Evolutionary conservation across 2,888 invertebrate genomes (phyloP), one percentile per base, ranked within the genome.

Genomic region (Periphyllus acericola): DNA sequence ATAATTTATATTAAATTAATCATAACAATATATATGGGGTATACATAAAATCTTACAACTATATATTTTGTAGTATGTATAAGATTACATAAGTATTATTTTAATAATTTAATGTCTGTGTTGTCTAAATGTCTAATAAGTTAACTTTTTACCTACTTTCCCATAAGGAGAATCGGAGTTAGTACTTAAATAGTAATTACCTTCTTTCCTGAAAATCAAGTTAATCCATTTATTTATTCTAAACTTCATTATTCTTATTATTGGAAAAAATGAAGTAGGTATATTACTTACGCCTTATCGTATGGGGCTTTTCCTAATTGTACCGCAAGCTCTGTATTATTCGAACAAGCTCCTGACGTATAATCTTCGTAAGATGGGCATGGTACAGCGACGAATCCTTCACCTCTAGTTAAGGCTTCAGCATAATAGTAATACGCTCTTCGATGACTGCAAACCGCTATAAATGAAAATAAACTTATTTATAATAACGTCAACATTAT

Each of bases 371-470:
- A 90, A 36, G 90, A 89, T 32, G 89, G 79, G 89, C 91, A 91
- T 1, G 90, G 89, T 34, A 90, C 88, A 8, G 90, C 90, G 52
- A 88, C 89, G 89, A 91, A 91, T 11, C 90, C 90, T 60, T 89
- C 88, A 34, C 90, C 90, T 6, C 89, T 89, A 46, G 74, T 83
- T 17, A 91, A 89, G 3, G 91, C 91, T 84, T 91, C 91, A 11
- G 90, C 90, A 88, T 90, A 91, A 76, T 91, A 91, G 89, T 91
- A 91, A 86, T 91, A 91, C 34, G 91, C 91, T 78, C 91, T 89
- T 11, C 91, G 89, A 89, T 91, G 91, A 83, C 91, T 91, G 89
- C 91, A 91, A 0, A 90, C 90, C 32, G 90, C 91, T 91, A 14
- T 46, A 3, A 46, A 46, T 46, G 89, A n/a, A 60, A 60, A 60